A percentile compares a stretch with the other conserved stretches of the same genome.
Evolutionary conservation across 2,797 vertebrate genomes (phyloP).

Genomic region (Chelon auratus): DNA sequence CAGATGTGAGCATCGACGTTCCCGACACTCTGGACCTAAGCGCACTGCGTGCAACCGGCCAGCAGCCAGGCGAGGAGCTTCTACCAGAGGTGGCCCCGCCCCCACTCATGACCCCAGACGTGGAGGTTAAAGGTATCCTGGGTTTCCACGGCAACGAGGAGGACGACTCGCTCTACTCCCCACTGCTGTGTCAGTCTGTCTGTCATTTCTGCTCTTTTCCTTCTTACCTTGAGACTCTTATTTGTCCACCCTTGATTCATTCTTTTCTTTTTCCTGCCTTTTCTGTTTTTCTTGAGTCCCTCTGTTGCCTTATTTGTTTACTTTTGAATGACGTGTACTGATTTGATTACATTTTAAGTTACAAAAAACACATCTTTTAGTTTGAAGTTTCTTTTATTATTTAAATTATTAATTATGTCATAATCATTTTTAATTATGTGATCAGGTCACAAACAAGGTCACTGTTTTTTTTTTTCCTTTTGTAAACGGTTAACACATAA

Average conservation of each 20-base stretch:
- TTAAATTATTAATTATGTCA: slow-evolving; percentile 6
- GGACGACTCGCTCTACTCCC: slow-evolving; percentile 99
- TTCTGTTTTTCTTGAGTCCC: slow-evolving; percentile 57
- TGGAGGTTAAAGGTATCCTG: slow-evolving; percentile 99
- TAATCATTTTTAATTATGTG: neutral
- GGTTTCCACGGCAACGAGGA: slow-evolving; percentile 99
- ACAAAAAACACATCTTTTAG: neutral
- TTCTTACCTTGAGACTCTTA: slow-evolving; percentile 42
- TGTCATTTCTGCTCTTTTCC: slow-evolving; percentile 81
- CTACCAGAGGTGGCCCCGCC: slow-evolving; percentile 98
- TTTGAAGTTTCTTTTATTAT: neutral
- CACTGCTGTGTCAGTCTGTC: slow-evolving; percentile 99
- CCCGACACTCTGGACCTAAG: slow-evolving; percentile 96
- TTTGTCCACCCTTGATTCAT: slow-evolving; percentile 48
- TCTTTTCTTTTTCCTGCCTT: slow-evolving; percentile 60
- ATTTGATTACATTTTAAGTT: slow-evolving; percentile 34
- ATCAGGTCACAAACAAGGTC: neutral
- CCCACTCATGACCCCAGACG: slow-evolving; percentile 97
- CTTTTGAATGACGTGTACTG: slow-evolving; percentile 25
- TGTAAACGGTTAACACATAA: neutral
- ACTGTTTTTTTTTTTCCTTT: neutral
- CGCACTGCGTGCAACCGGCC: slow-evolving; percentile 89
- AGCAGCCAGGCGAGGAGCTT: slow-evolving; percentile 96
- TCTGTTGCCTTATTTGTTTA: slow-evolving; percentile 60
- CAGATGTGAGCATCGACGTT: slow-evolving; percentile 98